These are phyloP conservation scores for Ctenopoma multispine DNA, from an alignment of 2,797 vertebrate genomes.

Conservation along the genomic window DNA sequence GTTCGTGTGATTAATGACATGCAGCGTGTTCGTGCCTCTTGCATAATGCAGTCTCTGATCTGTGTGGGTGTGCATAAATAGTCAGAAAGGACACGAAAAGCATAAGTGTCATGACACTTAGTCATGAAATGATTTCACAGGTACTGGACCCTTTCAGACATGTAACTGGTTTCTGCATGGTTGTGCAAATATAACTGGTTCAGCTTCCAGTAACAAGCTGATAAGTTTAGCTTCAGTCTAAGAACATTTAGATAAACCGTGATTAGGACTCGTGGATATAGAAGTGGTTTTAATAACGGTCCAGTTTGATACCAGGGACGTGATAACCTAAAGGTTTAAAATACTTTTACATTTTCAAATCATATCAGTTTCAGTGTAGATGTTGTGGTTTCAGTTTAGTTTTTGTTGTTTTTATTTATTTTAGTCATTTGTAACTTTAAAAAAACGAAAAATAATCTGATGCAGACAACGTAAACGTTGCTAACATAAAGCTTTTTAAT, in stretches of 20 bases:
- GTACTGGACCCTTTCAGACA: neutral
- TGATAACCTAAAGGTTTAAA: no score
- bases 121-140: conserved; percentile 18
- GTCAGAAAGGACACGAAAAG: conserved; percentile 17
- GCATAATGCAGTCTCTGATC: conserved; percentile 1
- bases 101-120: neutral
- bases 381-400: no score
- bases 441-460: no score
- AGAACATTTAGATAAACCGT: neutral
- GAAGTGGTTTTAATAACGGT: no score
- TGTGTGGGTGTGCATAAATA: conserved; percentile 26
- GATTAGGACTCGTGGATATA: neutral
- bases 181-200: neutral
- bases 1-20: conserved; percentile 28
- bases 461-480: no score
- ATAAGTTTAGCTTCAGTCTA: neutral
- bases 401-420: no score
- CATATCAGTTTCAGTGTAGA: no score
- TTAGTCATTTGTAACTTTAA: no score
- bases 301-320: no score
- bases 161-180: neutral
- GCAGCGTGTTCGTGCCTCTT: conserved; percentile 15
- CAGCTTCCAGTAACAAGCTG: neutral
- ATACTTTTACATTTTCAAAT: no score
- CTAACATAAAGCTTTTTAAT: no score